Conservation (phyloP, 2,888 invertebrate genomes). For the Caenorhabditis doughertyi region DNA sequence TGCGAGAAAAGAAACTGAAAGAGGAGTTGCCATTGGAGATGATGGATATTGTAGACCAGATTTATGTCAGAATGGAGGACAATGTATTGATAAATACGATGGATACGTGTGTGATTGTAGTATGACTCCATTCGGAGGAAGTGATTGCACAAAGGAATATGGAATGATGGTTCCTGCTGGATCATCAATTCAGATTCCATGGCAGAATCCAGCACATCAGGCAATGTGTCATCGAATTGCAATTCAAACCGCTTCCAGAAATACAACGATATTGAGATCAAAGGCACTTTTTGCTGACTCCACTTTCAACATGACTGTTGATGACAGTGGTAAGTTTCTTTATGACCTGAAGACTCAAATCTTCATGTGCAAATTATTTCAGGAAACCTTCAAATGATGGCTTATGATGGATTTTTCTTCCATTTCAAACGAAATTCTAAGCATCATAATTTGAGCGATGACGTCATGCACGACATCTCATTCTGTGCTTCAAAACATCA, state of each 20-base stretch:
- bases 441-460: conserved; percentile 72
- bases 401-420: conserved; percentile 80
- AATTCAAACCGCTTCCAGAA: conserved; percentile 70
- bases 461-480: conserved; percentile 78
- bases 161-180: conserved; percentile 81
- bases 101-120: conserved; percentile 80
- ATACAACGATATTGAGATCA: conserved; percentile 75
- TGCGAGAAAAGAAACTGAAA: conserved; percentile 73
- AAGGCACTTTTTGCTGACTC: conserved; percentile 80
- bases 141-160: conserved; percentile 80
- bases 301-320: conserved; percentile 79
- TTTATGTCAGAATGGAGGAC: conserved; percentile 77
- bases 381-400: conserved; percentile 75
- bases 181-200: conserved; percentile 79
- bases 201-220: conserved; percentile 81
- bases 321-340: conserved; percentile 63
- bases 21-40: conserved; percentile 71
- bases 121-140: conserved; percentile 80
- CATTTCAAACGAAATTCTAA: conserved; percentile 72
- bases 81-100: conserved; percentile 80
- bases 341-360: conserved; percentile 1
- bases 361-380: not conserved
- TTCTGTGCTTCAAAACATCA: conserved; percentile 78
- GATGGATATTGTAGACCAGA: conserved; percentile 76
- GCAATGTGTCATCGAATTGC: conserved; percentile 80